These are phyloP conservation scores for Eublepharis macularius DNA, from an alignment of 2,113 vertebrate species.

Conservation along the genomic window DNA sequence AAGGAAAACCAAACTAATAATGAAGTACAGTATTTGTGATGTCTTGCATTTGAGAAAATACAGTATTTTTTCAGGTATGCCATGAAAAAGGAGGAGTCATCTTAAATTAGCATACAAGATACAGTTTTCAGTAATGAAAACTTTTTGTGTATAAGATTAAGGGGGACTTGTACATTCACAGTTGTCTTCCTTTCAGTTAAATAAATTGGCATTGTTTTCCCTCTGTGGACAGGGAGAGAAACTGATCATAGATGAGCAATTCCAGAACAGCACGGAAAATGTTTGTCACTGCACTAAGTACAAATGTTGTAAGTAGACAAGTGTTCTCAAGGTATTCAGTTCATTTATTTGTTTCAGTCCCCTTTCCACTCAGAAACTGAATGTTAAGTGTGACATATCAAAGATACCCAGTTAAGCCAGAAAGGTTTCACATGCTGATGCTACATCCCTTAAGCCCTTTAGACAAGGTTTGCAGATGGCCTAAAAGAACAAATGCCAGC, in stretches of 20 bases:
- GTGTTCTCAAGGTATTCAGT: background rate
- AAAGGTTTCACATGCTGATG: background rate
- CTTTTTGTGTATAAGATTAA: too few relatives aligned
- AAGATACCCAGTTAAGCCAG: background rate
- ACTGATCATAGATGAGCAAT: conserved; percentile 83
- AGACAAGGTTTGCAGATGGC: background rate
- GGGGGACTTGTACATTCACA: too few relatives aligned
- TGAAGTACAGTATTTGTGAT: fast-evolving
- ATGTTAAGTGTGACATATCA: background rate
- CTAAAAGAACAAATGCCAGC: background rate
- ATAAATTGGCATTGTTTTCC: conserved; percentile 23
- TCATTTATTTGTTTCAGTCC: background rate
- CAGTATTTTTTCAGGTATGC: too few relatives aligned
- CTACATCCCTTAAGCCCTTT: background rate
- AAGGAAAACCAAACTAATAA: background rate
- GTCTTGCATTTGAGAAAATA: too few relatives aligned
- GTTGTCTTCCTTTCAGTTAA: too few relatives aligned
- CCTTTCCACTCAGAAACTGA: background rate
- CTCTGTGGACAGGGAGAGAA: conserved; percentile 82
- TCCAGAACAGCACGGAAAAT: conserved; percentile 82
- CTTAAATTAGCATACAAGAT: too few relatives aligned
- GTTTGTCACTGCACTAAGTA: conserved; percentile 88
- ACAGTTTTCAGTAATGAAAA: too few relatives aligned
- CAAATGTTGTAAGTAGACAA: conserved; percentile 85
- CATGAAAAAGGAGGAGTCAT: too few relatives aligned